Conservation (phyloP, 2,888 invertebrate genomes). For the Craniophora ligustri region DNA sequence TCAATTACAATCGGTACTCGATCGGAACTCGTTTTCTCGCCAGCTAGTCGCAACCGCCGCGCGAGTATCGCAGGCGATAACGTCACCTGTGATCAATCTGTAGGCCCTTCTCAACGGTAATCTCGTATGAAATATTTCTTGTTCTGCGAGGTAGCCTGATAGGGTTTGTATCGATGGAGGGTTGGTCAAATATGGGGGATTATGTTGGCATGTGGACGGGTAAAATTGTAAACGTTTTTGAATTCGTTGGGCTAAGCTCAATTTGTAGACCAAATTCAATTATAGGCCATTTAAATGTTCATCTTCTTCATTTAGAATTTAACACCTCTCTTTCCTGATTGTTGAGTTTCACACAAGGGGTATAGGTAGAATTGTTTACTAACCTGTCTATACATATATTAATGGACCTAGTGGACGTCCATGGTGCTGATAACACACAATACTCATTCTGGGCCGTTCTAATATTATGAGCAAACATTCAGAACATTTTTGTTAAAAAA, state of each 20-base stretch:
- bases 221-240: background rate
- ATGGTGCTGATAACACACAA: no score
- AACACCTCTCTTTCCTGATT: no score
- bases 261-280: no score
- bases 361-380: no score
- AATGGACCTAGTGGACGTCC: no score
- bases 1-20: conserved; percentile 55
- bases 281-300: no score
- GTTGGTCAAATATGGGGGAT: conserved; percentile 31
- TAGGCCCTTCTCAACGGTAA: conserved; percentile 74
- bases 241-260: background rate
- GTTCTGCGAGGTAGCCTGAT: conserved; percentile 58
- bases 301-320: no score
- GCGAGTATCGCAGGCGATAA: conserved; percentile 57
- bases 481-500: no score
- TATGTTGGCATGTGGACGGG: background rate
- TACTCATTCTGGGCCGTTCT: no score
- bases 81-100: conserved; percentile 71
- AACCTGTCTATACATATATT: no score
- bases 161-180: conserved; percentile 45
- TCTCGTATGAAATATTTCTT: conserved; percentile 77
- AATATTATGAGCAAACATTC: no score
- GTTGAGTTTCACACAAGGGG: no score
- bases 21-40: conserved; percentile 51
- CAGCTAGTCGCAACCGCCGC: conserved; percentile 29